These are phyloP conservation scores for Lasioglossum pauxillum DNA, from an alignment of 2,888 invertebrate species.

Conservation along the genomic window DNA sequence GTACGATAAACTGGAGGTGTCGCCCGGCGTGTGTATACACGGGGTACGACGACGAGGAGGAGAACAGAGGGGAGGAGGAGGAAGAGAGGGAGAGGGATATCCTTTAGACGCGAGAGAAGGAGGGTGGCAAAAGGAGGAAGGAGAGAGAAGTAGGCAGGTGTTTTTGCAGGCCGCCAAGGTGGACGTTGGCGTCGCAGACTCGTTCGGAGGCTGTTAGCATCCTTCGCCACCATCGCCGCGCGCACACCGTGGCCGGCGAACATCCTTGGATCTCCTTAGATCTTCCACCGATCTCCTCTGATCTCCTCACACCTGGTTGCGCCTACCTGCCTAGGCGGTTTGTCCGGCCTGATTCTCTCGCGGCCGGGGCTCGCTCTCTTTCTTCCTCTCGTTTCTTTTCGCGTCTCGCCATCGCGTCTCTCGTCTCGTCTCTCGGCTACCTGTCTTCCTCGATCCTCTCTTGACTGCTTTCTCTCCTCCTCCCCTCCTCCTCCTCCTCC, in stretches of 20 bases:
- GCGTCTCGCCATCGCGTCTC: conserved; percentile 23
- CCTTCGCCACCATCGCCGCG: conserved; percentile 73
- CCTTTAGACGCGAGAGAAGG: conserved; percentile 37
- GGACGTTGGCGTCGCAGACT: conserved; percentile 74
- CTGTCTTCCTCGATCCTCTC: conserved; percentile 71
- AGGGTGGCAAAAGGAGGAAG: conserved; percentile 35
- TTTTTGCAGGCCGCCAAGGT: conserved; percentile 73
- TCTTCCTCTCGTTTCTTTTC: conserved; percentile 37
- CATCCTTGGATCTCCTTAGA: conserved; percentile 75
- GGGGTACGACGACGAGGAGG: conserved; percentile 19
- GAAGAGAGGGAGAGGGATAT: neutral
- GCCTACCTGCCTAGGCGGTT: conserved; percentile 75
- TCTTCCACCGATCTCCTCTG: conserved; percentile 76
- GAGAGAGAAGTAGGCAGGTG: conserved; percentile 75
- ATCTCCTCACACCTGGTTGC: conserved; percentile 80
- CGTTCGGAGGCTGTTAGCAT: conserved; percentile 78
- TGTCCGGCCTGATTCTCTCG: conserved; percentile 69
- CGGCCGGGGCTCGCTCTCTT: conserved; percentile 23
- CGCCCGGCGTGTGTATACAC: conserved; percentile 32
- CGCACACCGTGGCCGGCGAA: conserved; percentile 63
- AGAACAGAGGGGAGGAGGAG: neutral
- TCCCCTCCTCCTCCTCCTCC: neutral
- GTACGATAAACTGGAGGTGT: conserved; percentile 50
- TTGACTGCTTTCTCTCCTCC: conserved; percentile 19
- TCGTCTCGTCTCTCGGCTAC: conserved; percentile 65